Evolutionary conservation across 2,113 vertebrate genomes (phyloP).

Genomic region (Acrocephalus arundinaceus): DNA sequence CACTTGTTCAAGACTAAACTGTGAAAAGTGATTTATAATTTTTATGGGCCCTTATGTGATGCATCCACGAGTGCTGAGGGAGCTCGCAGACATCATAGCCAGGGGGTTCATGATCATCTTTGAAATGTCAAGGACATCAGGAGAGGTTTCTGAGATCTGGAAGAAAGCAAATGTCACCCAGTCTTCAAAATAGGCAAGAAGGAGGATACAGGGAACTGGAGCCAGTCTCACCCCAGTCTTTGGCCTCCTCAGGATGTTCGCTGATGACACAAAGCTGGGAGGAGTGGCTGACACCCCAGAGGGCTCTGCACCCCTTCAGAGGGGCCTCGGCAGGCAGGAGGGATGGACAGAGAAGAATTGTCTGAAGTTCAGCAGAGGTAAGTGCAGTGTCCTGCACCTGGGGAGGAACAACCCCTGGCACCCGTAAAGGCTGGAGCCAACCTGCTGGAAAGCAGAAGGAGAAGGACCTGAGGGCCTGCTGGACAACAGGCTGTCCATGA

Average conservation of each 20-base stretch:
- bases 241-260: not conserved
- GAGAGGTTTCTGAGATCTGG: not conserved
- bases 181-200: not conserved
- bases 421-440: accelerated
- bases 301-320: not conserved
- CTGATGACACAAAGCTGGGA: not conserved
- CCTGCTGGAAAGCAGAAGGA: not conserved
- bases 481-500: not conserved
- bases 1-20: not conserved
- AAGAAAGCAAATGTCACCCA: not conserved
- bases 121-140: not conserved
- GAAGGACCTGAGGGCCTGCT: not conserved
- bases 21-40: not conserved
- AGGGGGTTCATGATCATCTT: not conserved
- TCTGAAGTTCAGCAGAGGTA: not conserved
- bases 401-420: too few relatives aligned
- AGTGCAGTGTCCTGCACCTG: not conserved
- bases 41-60: not conserved
- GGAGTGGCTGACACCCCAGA: accelerated
- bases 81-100: not conserved
- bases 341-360: not conserved
- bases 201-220: not conserved
- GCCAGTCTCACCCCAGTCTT: not conserved
- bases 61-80: not conserved
- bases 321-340: accelerated